Evolutionary conservation across 2,797 vertebrate species (phyloP).

Genomic region (Chloroceryle amazona): DNA sequence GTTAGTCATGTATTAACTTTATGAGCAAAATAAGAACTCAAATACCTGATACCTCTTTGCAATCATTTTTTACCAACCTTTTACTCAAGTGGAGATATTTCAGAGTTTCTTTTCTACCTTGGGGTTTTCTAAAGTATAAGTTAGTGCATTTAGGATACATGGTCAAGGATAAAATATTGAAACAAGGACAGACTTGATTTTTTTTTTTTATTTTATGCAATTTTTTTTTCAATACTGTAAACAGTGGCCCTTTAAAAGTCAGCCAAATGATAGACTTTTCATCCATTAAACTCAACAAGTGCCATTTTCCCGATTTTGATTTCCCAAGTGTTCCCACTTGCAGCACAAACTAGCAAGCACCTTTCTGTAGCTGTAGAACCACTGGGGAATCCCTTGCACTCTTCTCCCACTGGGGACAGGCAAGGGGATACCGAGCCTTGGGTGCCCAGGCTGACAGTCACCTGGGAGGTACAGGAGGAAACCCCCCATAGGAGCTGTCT

Average conservation of each 20-base stretch:
- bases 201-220: background rate
- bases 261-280: background rate
- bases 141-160: background rate
- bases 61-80: background rate
- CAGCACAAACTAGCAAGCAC: background rate
- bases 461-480: background rate
- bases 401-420: background rate
- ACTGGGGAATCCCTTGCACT: background rate
- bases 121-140: background rate
- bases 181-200: background rate
- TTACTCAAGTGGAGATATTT: background rate
- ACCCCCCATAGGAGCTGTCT: background rate
- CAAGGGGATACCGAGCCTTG: background rate
- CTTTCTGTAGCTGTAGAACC: background rate
- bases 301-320: background rate
- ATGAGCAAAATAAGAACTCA: background rate
- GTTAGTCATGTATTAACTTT: background rate
- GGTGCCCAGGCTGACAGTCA: background rate
- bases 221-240: background rate
- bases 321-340: background rate
- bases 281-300: background rate
- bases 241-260: background rate
- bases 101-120: background rate
- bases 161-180: background rate
- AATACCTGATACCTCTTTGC: background rate